Percentiles rank a stretch among this genome's conserved stretches.
Conservation (phyloP, 2,888 invertebrate genomes). For the Capitulum mitella region DNA sequence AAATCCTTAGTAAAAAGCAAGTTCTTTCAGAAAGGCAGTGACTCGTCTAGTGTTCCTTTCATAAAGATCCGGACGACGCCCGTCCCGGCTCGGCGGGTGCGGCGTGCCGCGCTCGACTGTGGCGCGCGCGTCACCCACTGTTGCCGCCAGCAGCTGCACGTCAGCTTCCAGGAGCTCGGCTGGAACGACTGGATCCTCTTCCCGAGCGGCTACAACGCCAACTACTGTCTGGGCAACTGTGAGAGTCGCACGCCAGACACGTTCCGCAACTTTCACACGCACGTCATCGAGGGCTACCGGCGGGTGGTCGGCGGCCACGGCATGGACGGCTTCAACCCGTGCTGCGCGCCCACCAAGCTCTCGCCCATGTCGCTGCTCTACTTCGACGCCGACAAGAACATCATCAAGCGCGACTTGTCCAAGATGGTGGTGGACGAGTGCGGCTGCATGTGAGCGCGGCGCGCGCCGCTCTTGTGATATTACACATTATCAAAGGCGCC, state of each 20-base stretch:
- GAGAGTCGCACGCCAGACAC: conserved; percentile 69
- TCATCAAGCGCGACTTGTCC: conserved; percentile 86
- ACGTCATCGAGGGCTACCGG: conserved; percentile 82
- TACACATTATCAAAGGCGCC: not conserved
- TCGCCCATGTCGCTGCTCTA: conserved; percentile 87
- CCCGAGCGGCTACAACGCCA: conserved; percentile 83
- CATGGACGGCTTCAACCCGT: conserved; percentile 66
- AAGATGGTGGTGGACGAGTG: conserved; percentile 96
- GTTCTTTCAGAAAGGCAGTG: conserved; percentile 52
- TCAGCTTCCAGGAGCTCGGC: conserved; percentile 80
- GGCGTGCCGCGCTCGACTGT: conserved; percentile 77
- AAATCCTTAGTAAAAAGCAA: conserved; percentile 39
- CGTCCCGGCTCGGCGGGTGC: conserved; percentile 59
- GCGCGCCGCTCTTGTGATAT: not conserved
- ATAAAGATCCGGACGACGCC: conserved; percentile 71
- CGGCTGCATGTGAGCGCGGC: conserved; percentile 70
- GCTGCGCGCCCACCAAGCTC: conserved; percentile 86
- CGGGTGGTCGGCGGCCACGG: conserved; percentile 45
- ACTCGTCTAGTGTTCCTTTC: conserved; percentile 60
- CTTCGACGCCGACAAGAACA: conserved; percentile 79
- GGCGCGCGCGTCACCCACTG: conserved; percentile 64
- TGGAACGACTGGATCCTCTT: conserved; percentile 95
- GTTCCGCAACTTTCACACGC: conserved; percentile 78
- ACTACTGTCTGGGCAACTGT: conserved; percentile 88
- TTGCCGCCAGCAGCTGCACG: conserved; percentile 83